phyloP scores from a whole-genome alignment of 2,888 invertebrate species.

The Lepidocyrtinus sp. region DNA sequence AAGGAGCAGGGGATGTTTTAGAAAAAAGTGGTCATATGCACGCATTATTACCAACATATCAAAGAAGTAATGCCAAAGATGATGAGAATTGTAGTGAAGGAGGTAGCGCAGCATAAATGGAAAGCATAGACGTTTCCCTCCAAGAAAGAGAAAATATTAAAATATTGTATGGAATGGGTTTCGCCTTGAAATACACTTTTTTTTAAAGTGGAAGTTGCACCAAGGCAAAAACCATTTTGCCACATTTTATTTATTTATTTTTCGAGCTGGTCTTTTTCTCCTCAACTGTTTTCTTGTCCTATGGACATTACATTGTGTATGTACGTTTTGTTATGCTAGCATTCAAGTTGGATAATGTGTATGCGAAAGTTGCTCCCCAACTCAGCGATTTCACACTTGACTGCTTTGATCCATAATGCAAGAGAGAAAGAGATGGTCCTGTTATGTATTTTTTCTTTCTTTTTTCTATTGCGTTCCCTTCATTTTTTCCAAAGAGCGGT shows the following conservation, averaged over 20 bases:
- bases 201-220: not conserved
- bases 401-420: constrained; percentile 71
- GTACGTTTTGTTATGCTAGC: constrained; percentile 23
- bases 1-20: too few relatives aligned
- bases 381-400: constrained; percentile 70
- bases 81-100: not conserved
- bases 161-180: not conserved
- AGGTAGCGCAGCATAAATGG: not conserved
- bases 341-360: constrained; percentile 48
- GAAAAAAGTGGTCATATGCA: not conserved
- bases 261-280: not conserved
- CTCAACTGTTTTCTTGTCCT: not conserved
- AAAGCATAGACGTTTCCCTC: not conserved
- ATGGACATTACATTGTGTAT: constrained; percentile 5
- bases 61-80: not conserved
- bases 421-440: constrained; percentile 58
- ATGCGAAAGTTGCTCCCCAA: constrained; percentile 66
- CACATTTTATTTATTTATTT: not conserved
- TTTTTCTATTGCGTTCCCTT: not conserved
- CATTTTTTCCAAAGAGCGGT: constrained; percentile 4
- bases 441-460: constrained; percentile 11
- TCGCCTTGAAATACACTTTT: constrained; percentile 1
- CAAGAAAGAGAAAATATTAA: not conserved
- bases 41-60: not conserved
- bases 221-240: not conserved